These are phyloP conservation scores for Aphelenchoides avenae DNA, from an alignment of 1,140 invertebrate genomes.

Conservation along the genomic window DNA sequence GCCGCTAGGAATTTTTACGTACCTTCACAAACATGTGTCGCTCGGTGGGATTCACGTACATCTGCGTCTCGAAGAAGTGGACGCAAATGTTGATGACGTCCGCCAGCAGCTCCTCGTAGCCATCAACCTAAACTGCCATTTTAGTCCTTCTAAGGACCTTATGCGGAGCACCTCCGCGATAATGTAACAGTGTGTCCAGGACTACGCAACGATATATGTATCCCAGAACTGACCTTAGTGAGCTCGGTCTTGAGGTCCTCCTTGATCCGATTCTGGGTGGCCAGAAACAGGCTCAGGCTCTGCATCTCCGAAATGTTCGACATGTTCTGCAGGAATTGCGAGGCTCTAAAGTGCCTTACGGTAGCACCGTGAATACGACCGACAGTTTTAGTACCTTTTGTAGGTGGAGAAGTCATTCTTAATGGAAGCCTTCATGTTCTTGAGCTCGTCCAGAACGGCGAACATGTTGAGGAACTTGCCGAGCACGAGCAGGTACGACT, in stretches of 20 bases:
- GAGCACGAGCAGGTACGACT: slow-evolving; percentile 93
- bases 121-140: slow-evolving; percentile 59
- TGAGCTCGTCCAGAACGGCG: slow-evolving; percentile 94
- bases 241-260: slow-evolving; percentile 87
- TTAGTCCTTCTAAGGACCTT: too few species aligned
- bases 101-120: slow-evolving; percentile 88
- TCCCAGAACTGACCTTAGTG: slow-evolving; percentile 70
- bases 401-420: slow-evolving; percentile 99
- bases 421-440: slow-evolving; percentile 99
- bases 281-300: slow-evolving; percentile 98
- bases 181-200: slow-evolving; percentile 24
- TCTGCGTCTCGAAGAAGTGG: slow-evolving; percentile 93
- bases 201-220: slow-evolving; percentile 15
- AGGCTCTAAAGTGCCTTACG: slow-evolving; percentile 69
- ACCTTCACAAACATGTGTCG: slow-evolving; percentile 98
- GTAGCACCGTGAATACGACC: slow-evolving; percentile 9
- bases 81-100: slow-evolving; percentile 97
- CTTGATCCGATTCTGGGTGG: slow-evolving; percentile 95
- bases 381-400: slow-evolving; percentile 67
- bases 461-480: slow-evolving; percentile 99
- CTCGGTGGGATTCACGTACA: slow-evolving; percentile 92
- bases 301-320: slow-evolving; percentile 76
- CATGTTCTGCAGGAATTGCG: slow-evolving; percentile 81
- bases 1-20: too few species aligned
- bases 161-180: neutral